A percentile compares a stretch with the other conserved stretches of the same genome.
Evolutionary conservation across 2,113 vertebrate species (phyloP).

Genomic region (Megaceryle maxima): DNA sequence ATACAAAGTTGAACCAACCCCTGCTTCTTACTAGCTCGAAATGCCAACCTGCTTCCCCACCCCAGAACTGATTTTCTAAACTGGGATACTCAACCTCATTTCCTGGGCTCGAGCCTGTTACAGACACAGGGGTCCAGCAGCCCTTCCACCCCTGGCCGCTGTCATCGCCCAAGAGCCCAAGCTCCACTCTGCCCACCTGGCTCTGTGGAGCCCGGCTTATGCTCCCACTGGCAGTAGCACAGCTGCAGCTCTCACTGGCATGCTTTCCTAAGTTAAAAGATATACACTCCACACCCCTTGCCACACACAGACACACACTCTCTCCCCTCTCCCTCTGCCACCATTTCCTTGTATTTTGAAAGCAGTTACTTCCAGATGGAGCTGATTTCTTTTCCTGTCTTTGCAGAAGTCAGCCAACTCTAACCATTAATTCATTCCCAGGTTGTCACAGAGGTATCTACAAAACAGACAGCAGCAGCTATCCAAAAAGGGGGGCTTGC

Average conservation of each 20-base stretch:
- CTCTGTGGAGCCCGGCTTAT: too few relatives aligned
- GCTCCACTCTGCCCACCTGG: too few relatives aligned
- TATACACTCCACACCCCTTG: accelerated
- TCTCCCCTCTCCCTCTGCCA: neutral
- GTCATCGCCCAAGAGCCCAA: too few relatives aligned
- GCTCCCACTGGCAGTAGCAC: too few relatives aligned
- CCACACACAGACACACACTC: neutral
- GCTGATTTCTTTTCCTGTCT: neutral
- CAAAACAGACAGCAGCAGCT: too few relatives aligned
- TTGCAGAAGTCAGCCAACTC: neutral
- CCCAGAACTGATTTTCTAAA: neutral
- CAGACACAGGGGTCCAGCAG: accelerated
- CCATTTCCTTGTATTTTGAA: neutral
- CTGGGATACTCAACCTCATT: accelerated
- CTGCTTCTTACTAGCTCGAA: neutral
- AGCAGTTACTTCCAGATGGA: conserved; percentile 12
- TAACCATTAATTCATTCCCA: conserved; percentile 34
- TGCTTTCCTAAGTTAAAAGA: too few relatives aligned
- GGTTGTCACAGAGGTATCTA: neutral
- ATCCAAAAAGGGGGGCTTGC: too few relatives aligned
- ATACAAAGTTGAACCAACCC: neutral
- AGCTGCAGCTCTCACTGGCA: too few relatives aligned
- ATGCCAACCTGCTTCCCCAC: neutral
- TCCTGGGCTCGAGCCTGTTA: too few relatives aligned
- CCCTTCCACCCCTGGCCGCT: neutral